phyloP scores from a whole-genome alignment of 2,797 vertebrate species.

The Gadopsis bispinosus region DNA sequence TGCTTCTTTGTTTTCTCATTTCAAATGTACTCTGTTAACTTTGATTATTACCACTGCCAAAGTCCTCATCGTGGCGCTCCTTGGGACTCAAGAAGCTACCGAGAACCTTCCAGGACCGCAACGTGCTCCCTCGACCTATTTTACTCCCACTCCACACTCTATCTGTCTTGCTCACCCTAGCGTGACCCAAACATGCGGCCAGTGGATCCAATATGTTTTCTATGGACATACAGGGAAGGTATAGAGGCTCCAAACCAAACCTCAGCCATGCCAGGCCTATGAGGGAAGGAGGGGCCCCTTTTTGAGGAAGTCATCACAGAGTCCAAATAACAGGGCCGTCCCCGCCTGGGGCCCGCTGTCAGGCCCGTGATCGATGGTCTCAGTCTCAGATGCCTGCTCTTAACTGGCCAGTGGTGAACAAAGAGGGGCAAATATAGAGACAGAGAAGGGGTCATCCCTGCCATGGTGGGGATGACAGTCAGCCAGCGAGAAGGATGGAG shows the following conservation, averaged over 20 bases:
- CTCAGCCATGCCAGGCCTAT: slow-evolving; percentile 79
- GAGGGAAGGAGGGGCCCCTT: slow-evolving; percentile 77
- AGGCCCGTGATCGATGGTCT: slow-evolving; percentile 82
- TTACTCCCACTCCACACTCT: slow-evolving; percentile 72
- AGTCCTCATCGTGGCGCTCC: slow-evolving; percentile 50
- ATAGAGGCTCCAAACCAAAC: slow-evolving; percentile 82
- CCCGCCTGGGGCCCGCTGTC: slow-evolving; percentile 83
- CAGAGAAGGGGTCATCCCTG: slow-evolving; percentile 79
- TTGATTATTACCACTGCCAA: slow-evolving; percentile 55
- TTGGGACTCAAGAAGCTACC: slow-evolving; percentile 51
- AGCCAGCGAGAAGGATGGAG: slow-evolving; percentile 60
- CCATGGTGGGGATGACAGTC: slow-evolving; percentile 70
- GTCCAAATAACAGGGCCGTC: slow-evolving; percentile 84
- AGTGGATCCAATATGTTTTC: slow-evolving; percentile 74
- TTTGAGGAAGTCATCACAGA: slow-evolving; percentile 83
- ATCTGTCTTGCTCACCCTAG: slow-evolving; percentile 80
- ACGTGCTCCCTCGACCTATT: slow-evolving; percentile 55
- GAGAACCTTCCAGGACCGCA: slow-evolving; percentile 62
- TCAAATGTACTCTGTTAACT: slow-evolving; percentile 44
- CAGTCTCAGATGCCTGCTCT: slow-evolving; percentile 73
- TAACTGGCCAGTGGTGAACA: slow-evolving; percentile 79
- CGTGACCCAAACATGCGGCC: slow-evolving; percentile 78
- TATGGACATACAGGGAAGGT: slow-evolving; percentile 75
- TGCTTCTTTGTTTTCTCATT: slow-evolving; percentile 54
- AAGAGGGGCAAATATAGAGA: slow-evolving; percentile 83